Base-by-base conservation (phyloP, 2,888 invertebrate species). In the Ferrisia virgata region DNA sequence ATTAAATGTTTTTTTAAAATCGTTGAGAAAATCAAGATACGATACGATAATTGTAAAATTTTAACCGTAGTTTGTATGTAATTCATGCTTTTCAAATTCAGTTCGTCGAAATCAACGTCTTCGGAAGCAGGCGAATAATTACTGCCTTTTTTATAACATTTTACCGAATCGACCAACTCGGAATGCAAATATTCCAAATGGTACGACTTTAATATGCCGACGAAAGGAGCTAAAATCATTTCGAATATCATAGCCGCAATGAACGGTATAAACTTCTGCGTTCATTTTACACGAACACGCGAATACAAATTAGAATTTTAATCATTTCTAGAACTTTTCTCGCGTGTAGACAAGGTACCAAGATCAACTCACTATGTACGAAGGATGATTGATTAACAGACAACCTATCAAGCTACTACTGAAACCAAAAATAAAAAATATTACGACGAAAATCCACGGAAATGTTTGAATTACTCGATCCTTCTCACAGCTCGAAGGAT, bases 361-460 rank as follows among this genome's bases (percentile, higher is more conserved):
- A 8, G 33, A n/a, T 9, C 18, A 8, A 76, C 72, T 76, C 36
- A 76, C 72, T 9, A 76, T 2, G 8, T 15, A 8, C 15, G 72
- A 76, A 9, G n/a, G 8, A 76, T 76, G 11, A 8, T 33, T 76
- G 8, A 76, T 36, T 1, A 33, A 36, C 15, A 18, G 2, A 18
- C 72, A 76, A 76, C 72, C 72, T 36, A 76, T 3, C 8, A 76
- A 18, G 36, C 72, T 36, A 9, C 33, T 36, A 1, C 6, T 33
- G 22, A 76, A 76, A 76, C 72, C 72, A 18, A 36, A 36, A 76
- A 76, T 11, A 18, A 36, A 76, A 76, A 76, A 76, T 36, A 76
- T 76, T 9, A 76, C n/a, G 31, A 76, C 33, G 22, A 76, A 76
- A 18, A 36, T 76, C 72, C 31, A 36, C 9, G 72, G 72, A 76